These are phyloP conservation scores for Lycaena phlaeas DNA, from an alignment of 2,888 invertebrate genomes.

Conservation along the genomic window DNA sequence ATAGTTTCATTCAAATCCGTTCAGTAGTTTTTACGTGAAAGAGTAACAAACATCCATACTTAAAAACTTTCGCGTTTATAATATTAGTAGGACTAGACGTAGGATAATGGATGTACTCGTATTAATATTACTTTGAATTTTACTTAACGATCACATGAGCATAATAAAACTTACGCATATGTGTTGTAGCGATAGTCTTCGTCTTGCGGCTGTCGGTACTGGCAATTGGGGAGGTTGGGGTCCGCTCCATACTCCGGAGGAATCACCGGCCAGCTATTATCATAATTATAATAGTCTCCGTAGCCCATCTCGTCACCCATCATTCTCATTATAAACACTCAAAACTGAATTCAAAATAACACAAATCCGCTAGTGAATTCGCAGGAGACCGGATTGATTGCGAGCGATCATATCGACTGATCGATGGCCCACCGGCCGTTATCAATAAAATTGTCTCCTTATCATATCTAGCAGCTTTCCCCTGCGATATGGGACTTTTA, in stretches of 20 bases:
- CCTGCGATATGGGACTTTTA: constrained; percentile 63
- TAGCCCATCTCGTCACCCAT: constrained; percentile 72
- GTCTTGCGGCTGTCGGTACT: constrained; percentile 62
- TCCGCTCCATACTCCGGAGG: constrained; percentile 79
- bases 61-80: too few species aligned
- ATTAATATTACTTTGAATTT: too few species aligned
- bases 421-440: constrained; percentile 60
- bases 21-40: too few species aligned
- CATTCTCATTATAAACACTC: constrained; percentile 63
- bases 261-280: constrained; percentile 79
- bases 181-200: constrained; percentile 79
- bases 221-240: constrained; percentile 36
- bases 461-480: constrained; percentile 72
- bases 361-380: constrained; percentile 10
- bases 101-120: too few species aligned
- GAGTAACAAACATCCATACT: too few species aligned
- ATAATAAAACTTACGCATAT: constrained; percentile 78
- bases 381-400: constrained; percentile 27
- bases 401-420: constrained; percentile 56
- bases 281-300: constrained; percentile 73
- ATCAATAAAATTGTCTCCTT: constrained; percentile 68
- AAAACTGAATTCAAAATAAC: constrained; percentile 19
- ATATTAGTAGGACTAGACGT: too few species aligned
- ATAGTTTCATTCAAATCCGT: too few species aligned
- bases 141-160: too few species aligned